Evolutionary conservation across 2,797 vertebrate species (phyloP), one percentile per base, ranked within the genome.

Genomic region (Pteropus rufus): DNA sequence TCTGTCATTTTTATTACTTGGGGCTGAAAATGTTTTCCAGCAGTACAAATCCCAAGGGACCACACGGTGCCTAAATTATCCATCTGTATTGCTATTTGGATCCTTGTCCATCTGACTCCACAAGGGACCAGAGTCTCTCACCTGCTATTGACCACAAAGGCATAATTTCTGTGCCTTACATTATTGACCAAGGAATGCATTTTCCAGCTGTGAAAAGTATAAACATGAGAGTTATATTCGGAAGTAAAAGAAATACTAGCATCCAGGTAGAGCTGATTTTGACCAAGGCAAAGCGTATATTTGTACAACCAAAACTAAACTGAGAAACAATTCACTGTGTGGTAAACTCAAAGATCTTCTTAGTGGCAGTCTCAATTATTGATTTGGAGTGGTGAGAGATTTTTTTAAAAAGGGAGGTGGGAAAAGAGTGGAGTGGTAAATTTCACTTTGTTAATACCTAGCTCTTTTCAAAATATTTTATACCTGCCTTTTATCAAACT

Each of bases 1-100:
- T 54, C 88, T 85, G 54, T 97, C 91, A 97, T 86, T 95, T 96
- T 96, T 96, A 97, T 93, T 93, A 91, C 64, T 89, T 83, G 73
- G 60, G 54, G 56, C 81, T 91, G 89, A 95, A 97, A 95, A 91
- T 91, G 88, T 95, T 93, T 95, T 95, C 89, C 73, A 89, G 92
- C 56, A 64, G 44, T 70, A 95, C 84, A 75, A 90, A 70, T 19
- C 91, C 60, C 95, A 72, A 52, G 62, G 79, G 90, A 75, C 18
- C 9, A 16, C 31, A 67, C 31, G 75, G 88, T 89, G n/a, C 91
- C 89, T 86, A 93, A 83, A 91, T 91, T 79, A 93, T 94, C 94
- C 94, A 95, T 95, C 90, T 91, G 93, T 39, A 58, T 56, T 54
- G 69, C 90, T 72, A 23, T 69, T 77, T 75, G 62, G 34, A 31